Base-by-base conservation (phyloP, 2,888 invertebrate genomes). In the Linnaemya vulpina region DNA sequence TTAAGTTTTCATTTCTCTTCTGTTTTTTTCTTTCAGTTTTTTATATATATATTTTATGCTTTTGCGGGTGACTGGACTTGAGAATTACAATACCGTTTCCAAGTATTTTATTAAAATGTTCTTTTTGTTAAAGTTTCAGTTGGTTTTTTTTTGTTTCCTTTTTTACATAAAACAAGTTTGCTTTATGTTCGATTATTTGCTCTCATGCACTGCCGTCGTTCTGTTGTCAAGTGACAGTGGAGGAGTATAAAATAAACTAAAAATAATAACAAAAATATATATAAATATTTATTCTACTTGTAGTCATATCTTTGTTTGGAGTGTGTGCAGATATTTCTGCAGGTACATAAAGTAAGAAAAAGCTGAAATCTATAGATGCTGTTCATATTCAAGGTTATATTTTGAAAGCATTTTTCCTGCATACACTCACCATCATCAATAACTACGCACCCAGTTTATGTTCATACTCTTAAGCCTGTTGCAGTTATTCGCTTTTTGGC, bases 321-420 rank as follows among this genome's bases (percentile, higher is more conserved):
- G 35, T 78, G 25, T 60, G 49, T n/a, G 30, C 20, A 46, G 58
- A 25, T 75, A 79, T 79, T 74, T 55, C 62, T 75, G 51, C 79
- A 79, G 83, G 83, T 84, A 75, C 75, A 60, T 75, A 49, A 43
- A 58, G 55, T 63, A 70, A 67, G 30, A 22, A 74, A 62, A 51
- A 53, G 38, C 43, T 62, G n/a, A 76, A 83, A 68, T 35, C 46
- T 55, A 73, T 55, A 75, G 79, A 74, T 77, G 79, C 74, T 81
- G 77, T 74, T 81, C 63, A 85, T 86, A 82, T 83, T 87, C 87
- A 87, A 87, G 87, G 87, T 87, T 86, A 84, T 53, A 73, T 70
- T 75, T 77, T 75, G 15, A 17, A 3, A n/a, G n/a, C 22, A 20
- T 62, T 62, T 83, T 75, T 67, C 51, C 38, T 25, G 38, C 60